Base-by-base conservation (phyloP, 2,888 invertebrate species). In the Epinotia bilunana region DNA sequence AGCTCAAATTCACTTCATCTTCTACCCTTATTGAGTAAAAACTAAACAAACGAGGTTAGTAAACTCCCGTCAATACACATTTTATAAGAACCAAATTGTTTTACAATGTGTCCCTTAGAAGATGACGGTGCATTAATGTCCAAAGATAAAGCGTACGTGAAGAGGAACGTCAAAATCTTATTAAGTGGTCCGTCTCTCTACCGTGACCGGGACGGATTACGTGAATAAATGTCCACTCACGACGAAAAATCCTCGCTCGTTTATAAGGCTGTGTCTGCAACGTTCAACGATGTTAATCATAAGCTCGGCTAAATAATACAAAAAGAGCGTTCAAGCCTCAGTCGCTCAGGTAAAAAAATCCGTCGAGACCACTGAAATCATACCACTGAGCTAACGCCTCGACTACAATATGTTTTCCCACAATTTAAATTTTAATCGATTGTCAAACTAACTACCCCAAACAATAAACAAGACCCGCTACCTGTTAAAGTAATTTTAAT, bases 91-190 rank as follows among this genome's bases (percentile, higher is more conserved):
- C 6, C n/a, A 65, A 28, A 53, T 23, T 49, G n/a, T 28, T 53
- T 33, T 53, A 65, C 9, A 65, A 53, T 46, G 9, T 18, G n/a
- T 12, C 62, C n/a, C 2, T 16, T 16, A 49, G 39, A 61, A 18
- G 62, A 28, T 43, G 62, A 39, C 33, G 3, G 18, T n/a, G 39
- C 62, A 62, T 18, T 39, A 60, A 39, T 62, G 33, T 39, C 39
- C 9, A 18, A 33, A 62, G 62, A 62, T 20, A 13, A 60, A 28
- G 18, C 58, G 16, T 28, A 53, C 53, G 28, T 65, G 53, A 53
- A 65, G 28, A 65, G 49, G n/a, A 65, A 53, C 53, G 28, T 53
- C 23, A 46, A 64, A 49, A 60, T 60, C 23, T n/a, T 65, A 65
- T 65, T 53, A 53, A 65, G 53, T 18, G 18, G 49, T 64, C 49